phyloP scores from a whole-genome alignment of 2,113 vertebrate genomes.

The Euleptes europaea region DNA sequence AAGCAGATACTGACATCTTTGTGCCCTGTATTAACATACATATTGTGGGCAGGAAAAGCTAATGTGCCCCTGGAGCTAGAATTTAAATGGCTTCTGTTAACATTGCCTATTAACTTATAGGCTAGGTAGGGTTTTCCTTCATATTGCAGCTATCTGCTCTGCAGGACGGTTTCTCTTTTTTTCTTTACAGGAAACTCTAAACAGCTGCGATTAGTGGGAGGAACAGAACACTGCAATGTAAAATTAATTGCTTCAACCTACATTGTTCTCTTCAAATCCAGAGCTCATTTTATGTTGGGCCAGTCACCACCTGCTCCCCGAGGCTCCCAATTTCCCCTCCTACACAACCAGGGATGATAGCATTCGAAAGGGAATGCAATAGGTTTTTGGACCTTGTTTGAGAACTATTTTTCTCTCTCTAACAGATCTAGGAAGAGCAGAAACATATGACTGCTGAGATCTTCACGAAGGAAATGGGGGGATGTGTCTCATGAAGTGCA shows the following conservation, averaged over 20 bases:
- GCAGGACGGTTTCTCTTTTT: slow-evolving; percentile 47
- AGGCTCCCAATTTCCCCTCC: slow-evolving; percentile 47
- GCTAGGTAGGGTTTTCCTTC: slow-evolving; percentile 50
- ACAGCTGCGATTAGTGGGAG: slow-evolving; percentile 63
- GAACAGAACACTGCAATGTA: slow-evolving; percentile 48
- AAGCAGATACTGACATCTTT: slow-evolving; percentile 25
- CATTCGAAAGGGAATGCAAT: slow-evolving; percentile 45
- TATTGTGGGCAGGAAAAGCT: slow-evolving; percentile 46
- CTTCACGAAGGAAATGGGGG: slow-evolving; percentile 46
- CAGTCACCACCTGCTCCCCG: slow-evolving; percentile 63
- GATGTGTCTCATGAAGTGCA: slow-evolving; percentile 46
- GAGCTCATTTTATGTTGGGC: slow-evolving; percentile 54
- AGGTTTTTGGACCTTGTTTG: background rate
- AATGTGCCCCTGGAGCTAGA: slow-evolving; percentile 56
- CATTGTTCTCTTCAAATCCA: slow-evolving; percentile 33
- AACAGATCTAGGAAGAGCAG: slow-evolving; percentile 27
- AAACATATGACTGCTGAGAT: background rate
- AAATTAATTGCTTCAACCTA: slow-evolving; percentile 65
- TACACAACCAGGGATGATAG: slow-evolving; percentile 17
- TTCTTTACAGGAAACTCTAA: slow-evolving; percentile 35
- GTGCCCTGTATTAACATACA: slow-evolving; percentile 45
- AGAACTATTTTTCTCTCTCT: slow-evolving; percentile 35
- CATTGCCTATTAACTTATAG: slow-evolving; percentile 51
- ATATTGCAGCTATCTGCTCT: slow-evolving; percentile 52
- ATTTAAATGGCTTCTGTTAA: slow-evolving; percentile 65